Conservation (phyloP, 2,113 vertebrate species). For the Podarcis cretensis region DNA sequence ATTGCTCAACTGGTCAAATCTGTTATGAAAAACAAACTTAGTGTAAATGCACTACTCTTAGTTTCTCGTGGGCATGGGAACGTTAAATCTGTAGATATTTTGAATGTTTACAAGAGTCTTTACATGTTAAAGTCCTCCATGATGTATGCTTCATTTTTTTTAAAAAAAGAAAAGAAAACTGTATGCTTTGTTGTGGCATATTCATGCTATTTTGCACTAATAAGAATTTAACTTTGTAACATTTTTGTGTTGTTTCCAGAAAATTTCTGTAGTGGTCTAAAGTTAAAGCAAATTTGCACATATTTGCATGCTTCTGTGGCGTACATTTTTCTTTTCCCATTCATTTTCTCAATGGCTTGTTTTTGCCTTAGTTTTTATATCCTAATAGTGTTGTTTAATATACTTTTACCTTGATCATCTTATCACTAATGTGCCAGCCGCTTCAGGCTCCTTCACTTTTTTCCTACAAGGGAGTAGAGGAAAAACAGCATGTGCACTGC, state of each 20-base stretch:
- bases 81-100: constrained; percentile 71
- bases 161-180: constrained; percentile 30
- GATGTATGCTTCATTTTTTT: constrained; percentile 61
- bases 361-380: constrained; percentile 65
- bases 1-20: constrained; percentile 65
- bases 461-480: not conserved
- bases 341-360: constrained; percentile 60
- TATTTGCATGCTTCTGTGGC: constrained; percentile 33
- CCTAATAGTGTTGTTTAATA: constrained; percentile 62
- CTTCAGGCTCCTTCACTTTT: constrained; percentile 28
- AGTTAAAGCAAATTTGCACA: constrained; percentile 83
- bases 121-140: constrained; percentile 65
- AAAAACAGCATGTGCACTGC: not conserved
- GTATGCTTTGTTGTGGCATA: constrained; percentile 79
- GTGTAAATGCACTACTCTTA: constrained; percentile 80
- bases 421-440: constrained; percentile 68
- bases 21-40: constrained; percentile 54
- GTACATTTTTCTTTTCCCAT: constrained; percentile 58
- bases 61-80: constrained; percentile 73
- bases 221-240: constrained; percentile 76
- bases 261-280: constrained; percentile 70
- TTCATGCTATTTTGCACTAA: constrained; percentile 85
- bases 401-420: constrained; percentile 64
- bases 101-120: constrained; percentile 77
- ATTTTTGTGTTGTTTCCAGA: constrained; percentile 76